phyloP scores from a whole-genome alignment of 1,140 invertebrate genomes.

The Plectrocnemia conspersa region DNA sequence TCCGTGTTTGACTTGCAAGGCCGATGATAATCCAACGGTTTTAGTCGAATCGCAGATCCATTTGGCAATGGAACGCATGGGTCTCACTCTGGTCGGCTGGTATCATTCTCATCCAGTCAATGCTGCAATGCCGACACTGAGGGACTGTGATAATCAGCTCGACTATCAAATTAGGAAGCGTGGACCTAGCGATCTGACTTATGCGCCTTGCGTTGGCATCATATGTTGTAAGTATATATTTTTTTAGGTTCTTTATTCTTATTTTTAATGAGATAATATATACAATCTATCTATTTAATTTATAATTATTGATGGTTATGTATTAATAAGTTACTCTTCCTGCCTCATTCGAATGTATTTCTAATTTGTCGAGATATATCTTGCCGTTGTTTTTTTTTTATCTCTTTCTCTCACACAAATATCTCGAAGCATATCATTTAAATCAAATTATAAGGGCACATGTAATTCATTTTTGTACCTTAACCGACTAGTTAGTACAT shows the following conservation, averaged over 20 bases:
- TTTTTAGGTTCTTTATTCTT: slow-evolving; percentile 13
- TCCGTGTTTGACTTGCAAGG: slow-evolving; percentile 79
- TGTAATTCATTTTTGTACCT: too few species aligned
- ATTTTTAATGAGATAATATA: too few species aligned
- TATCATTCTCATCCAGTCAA: slow-evolving; percentile 94
- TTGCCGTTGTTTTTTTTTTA: too few species aligned
- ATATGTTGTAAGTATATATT: slow-evolving; percentile 73
- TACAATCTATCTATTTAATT: not conserved
- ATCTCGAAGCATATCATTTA: too few species aligned
- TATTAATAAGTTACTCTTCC: not conserved
- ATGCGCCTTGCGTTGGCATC: slow-evolving; percentile 87
- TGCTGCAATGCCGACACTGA: slow-evolving; percentile 79
- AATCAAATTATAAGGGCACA: too few species aligned
- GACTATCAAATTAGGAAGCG: slow-evolving; percentile 95
- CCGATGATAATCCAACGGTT: slow-evolving; percentile 66
- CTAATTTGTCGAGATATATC: too few species aligned
- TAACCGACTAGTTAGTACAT: too few species aligned
- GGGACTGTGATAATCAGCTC: slow-evolving; percentile 87
- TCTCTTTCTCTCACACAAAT: too few species aligned
- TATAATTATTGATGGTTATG: not conserved
- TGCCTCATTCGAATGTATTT: too few species aligned
- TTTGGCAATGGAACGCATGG: slow-evolving; percentile 72
- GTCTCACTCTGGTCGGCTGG: slow-evolving; percentile 85
- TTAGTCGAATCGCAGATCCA: slow-evolving; percentile 78
- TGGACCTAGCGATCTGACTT: slow-evolving; percentile 80